Percentiles rank a stretch among this genome's conserved stretches.
Conservation (phyloP, 1,140 invertebrate genomes). For the Papilio machaon region DNA sequence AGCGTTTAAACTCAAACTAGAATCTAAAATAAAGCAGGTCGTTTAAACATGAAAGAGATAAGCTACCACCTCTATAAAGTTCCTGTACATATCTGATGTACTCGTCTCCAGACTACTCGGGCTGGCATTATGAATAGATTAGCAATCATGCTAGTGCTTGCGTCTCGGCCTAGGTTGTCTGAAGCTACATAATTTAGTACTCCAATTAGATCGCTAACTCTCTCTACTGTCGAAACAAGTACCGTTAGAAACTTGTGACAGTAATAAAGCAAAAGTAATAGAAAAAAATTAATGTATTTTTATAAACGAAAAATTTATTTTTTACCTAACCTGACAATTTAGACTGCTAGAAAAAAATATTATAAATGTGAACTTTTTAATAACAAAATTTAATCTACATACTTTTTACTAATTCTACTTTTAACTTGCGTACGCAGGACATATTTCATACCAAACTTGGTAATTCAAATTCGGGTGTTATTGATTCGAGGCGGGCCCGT, state of each 20-base stretch:
- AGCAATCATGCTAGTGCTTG: neutral
- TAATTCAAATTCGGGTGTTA: neutral
- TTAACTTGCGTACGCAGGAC: neutral
- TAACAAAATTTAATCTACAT: neutral
- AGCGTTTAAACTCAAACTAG: neutral
- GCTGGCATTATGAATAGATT: conserved; percentile 22
- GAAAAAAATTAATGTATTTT: neutral
- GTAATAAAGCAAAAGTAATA: neutral
- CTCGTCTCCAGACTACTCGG: neutral
- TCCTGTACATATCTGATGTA: neutral
- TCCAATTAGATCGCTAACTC: neutral
- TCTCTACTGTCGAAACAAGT: neutral
- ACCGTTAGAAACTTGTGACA: neutral
- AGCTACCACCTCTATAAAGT: neutral
- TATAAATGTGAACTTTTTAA: neutral
- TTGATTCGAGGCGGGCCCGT: conserved; percentile 26
- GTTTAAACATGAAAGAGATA: neutral
- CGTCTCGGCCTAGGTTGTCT: conserved; percentile 7
- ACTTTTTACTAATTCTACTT: neutral
- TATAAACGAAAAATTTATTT: no score
- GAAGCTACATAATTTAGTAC: conserved; percentile 13
- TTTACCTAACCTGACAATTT: neutral
- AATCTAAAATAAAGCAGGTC: neutral
- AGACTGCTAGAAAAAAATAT: neutral
- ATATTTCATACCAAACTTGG: neutral